Conservation (phyloP, 1,140 invertebrate species). For the Aphis craccivora region DNA sequence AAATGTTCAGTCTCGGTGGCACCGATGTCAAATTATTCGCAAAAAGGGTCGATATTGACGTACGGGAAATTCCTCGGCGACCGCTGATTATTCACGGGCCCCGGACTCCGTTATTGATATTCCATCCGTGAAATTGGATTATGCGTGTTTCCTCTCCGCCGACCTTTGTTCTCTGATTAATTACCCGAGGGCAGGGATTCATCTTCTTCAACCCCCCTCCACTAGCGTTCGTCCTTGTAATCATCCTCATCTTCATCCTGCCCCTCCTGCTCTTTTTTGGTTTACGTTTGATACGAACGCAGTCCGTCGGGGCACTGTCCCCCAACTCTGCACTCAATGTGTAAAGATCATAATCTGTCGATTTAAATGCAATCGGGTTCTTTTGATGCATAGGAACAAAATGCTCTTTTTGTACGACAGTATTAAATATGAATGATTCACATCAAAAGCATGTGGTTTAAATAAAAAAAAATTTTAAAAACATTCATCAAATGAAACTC, state of each 20-base stretch:
- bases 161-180: conserved; percentile 44
- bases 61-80: conserved; percentile 36
- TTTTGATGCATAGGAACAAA: conserved; percentile 5
- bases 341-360: conserved; percentile 24
- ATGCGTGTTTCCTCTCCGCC: conserved; percentile 4
- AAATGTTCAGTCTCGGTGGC: not conserved
- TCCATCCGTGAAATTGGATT: conserved; percentile 57
- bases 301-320: not conserved
- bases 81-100: conserved; percentile 47
- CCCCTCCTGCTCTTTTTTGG: not conserved
- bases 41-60: conserved; percentile 31
- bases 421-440: not conserved
- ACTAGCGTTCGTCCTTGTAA: not conserved
- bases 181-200: conserved; percentile 54
- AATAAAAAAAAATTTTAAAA: not conserved
- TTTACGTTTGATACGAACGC: not conserved
- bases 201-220: not conserved
- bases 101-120: conserved; percentile 55
- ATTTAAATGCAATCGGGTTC: conserved; percentile 31
- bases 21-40: conserved; percentile 24
- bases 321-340: not conserved
- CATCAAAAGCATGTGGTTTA: not conserved
- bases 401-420: not conserved
- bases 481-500: not conserved
- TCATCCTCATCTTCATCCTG: not conserved